Evolutionary conservation across 2,888 invertebrate species (phyloP).

Genomic region (Drosophila formosana): DNA sequence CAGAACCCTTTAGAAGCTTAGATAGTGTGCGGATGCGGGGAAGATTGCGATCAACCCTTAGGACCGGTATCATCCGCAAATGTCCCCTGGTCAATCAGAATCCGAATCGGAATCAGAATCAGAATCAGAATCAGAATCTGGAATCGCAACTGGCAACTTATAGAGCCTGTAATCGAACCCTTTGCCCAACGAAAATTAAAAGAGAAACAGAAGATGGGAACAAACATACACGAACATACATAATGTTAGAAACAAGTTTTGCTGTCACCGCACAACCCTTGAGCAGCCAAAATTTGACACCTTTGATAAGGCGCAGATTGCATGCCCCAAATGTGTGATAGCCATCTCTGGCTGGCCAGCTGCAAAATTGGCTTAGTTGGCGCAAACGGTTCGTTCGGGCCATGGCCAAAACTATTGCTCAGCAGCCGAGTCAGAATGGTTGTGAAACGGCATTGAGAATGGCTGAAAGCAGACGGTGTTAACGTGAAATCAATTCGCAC

Average conservation of each 20-base stretch:
- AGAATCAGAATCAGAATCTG: too few relatives aligned
- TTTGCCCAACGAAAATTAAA: background rate
- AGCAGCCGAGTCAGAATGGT: background rate
- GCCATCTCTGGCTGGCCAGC: slow-evolving; percentile 20
- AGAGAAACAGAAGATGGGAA: background rate
- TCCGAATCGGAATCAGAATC: too few relatives aligned
- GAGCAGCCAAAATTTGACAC: slow-evolving; percentile 40
- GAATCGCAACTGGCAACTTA: slow-evolving; percentile 25
- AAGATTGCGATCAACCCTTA: slow-evolving; percentile 30
- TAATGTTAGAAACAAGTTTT: slow-evolving; percentile 44
- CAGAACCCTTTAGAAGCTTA: slow-evolving; percentile 52
- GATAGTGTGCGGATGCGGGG: slow-evolving; percentile 3
- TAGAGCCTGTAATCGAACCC: slow-evolving; percentile 48
- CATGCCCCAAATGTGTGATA: slow-evolving; percentile 62
- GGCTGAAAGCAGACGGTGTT: background rate
- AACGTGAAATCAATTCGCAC: background rate
- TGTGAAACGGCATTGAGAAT: slow-evolving; percentile 8
- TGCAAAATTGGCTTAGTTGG: slow-evolving; percentile 48
- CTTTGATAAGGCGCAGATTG: slow-evolving; percentile 32
- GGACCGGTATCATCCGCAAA: slow-evolving; percentile 16
- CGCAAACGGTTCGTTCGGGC: slow-evolving; percentile 22
- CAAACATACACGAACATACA: background rate
- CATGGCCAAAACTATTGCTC: slow-evolving; percentile 29
- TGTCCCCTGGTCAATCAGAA: slow-evolving; percentile 42
- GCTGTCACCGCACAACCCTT: slow-evolving; percentile 3